These are phyloP conservation scores for Crocuta crocuta DNA, from an alignment of 2,113 vertebrate species.

Conservation along the genomic window DNA sequence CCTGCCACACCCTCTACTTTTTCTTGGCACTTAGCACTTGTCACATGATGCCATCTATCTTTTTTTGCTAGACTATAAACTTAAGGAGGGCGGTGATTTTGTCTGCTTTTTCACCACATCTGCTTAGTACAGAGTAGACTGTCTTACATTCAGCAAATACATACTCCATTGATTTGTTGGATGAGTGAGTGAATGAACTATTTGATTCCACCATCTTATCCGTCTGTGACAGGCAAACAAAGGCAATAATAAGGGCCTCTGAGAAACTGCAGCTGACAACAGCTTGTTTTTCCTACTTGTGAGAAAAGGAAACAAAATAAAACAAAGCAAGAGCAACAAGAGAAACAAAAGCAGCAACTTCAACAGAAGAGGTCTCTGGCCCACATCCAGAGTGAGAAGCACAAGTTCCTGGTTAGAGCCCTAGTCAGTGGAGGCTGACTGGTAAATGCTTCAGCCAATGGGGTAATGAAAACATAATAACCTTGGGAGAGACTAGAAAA, in stretches of 20 bases:
- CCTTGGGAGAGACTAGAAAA: neutral
- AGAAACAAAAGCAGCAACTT: neutral
- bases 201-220: neutral
- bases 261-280: constrained; percentile 3
- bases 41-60: neutral
- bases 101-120: neutral
- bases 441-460: neutral
- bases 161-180: neutral
- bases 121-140: neutral
- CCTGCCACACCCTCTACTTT: neutral
- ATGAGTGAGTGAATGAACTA: neutral
- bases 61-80: constrained; percentile 7
- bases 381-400: neutral
- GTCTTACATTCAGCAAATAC: neutral
- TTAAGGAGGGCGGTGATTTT: neutral
- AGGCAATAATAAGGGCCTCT: neutral
- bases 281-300: neutral
- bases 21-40: neutral
- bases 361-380: neutral
- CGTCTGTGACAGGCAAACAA: neutral
- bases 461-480: neutral
- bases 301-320: neutral
- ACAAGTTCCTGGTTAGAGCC: neutral
- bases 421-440: neutral
- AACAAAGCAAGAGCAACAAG: neutral